These are phyloP conservation scores for Cercopithecus mona DNA, from an alignment of 2,113 vertebrate genomes.

Conservation along the genomic window DNA sequence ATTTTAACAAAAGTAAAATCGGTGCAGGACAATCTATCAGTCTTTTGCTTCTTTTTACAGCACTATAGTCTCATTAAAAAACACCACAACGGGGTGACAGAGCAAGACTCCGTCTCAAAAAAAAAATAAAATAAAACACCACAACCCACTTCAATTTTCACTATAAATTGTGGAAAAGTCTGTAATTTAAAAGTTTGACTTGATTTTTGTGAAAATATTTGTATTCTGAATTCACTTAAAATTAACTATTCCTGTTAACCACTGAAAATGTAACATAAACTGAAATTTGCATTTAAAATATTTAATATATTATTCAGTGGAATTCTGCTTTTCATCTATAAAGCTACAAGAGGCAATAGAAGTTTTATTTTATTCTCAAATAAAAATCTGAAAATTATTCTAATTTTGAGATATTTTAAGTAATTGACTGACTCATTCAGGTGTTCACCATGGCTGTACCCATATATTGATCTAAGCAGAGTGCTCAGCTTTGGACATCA, in stretches of 20 bases:
- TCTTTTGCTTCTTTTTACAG: not conserved
- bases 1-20: not conserved
- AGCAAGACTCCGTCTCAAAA: too few relatives aligned
- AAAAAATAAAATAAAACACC: too few relatives aligned
- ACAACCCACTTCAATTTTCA: not conserved
- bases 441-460: not conserved
- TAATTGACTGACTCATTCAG: not conserved
- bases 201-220: not conserved
- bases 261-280: not conserved
- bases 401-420: not conserved
- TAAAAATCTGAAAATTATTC: not conserved
- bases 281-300: not conserved
- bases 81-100: too few relatives aligned
- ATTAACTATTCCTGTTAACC: not conserved
- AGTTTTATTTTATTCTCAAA: not conserved
- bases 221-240: not conserved
- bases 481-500: not conserved
- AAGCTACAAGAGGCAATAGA: not conserved
- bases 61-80: not conserved
- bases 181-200: not conserved
- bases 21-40: not conserved
- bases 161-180: not conserved
- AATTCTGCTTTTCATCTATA: not conserved
- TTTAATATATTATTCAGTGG: not conserved
- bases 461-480: not conserved